Evolutionary conservation across 2,888 invertebrate species (phyloP).

Genomic region (Bruchidius siliquastri): DNA sequence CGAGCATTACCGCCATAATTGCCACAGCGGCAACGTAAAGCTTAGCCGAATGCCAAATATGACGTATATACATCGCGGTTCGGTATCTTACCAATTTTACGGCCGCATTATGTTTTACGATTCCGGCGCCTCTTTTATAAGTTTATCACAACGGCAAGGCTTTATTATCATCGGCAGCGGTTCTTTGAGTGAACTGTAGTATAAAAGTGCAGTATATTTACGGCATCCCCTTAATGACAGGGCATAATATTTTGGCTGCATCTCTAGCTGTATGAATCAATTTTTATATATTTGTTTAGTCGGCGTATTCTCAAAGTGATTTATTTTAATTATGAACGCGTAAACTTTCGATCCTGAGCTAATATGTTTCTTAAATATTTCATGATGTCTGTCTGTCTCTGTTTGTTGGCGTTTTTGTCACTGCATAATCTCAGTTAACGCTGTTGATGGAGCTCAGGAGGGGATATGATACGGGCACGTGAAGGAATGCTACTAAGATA

Average conservation of each 20-base stretch:
- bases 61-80: background rate
- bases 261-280: background rate
- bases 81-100: background rate
- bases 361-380: too few relatives aligned
- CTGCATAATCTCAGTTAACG: too few relatives aligned
- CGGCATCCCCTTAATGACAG: background rate
- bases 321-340: too few relatives aligned
- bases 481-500: too few relatives aligned
- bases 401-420: too few relatives aligned
- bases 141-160: background rate
- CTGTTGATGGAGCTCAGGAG: too few relatives aligned
- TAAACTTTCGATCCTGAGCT: too few relatives aligned
- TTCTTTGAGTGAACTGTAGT: background rate
- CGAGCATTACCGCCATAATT: background rate
- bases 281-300: too few relatives aligned
- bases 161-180: background rate
- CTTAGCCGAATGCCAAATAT: background rate
- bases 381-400: too few relatives aligned
- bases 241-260: background rate
- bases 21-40: background rate
- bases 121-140: background rate
- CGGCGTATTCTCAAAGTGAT: too few relatives aligned
- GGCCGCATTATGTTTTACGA: background rate
- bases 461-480: too few relatives aligned
- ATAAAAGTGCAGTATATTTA: background rate